Percentiles rank a stretch among this genome's conserved stretches.
Evolutionary conservation across 2,888 invertebrate species (phyloP).

Genomic region (Drosophila prostipennis): DNA sequence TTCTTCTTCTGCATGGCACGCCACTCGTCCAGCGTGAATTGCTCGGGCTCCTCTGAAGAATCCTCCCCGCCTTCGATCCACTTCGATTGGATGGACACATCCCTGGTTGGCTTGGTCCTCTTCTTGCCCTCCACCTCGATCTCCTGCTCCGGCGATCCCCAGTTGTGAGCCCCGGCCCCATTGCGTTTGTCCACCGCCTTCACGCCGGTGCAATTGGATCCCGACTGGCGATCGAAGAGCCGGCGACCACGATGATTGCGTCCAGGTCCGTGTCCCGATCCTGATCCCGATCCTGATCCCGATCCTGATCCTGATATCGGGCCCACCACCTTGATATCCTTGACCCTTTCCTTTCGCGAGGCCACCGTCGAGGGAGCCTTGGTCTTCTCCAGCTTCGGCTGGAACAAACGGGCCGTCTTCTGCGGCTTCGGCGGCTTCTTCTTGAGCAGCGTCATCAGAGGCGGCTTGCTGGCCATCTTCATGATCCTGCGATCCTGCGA

Average conservation of each 20-base stretch:
- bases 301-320: rapidly evolving
- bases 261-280: no score
- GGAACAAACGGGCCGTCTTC: neutral
- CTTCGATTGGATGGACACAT: neutral
- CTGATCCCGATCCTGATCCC: no score
- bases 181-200: slow-evolving; percentile 35
- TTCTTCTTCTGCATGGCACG: slow-evolving; percentile 25
- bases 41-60: slow-evolving; percentile 14
- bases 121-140: slow-evolving; percentile 17
- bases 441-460: neutral
- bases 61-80: neutral
- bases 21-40: slow-evolving; percentile 50
- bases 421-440: neutral
- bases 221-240: neutral
- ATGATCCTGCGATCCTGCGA: neutral
- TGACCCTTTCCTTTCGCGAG: no score
- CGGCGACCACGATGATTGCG: neutral
- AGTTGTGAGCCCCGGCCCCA: slow-evolving; percentile 12
- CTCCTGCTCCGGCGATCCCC: slow-evolving; percentile 39
- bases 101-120: neutral
- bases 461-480: neutral
- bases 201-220: neutral
- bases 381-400: neutral
- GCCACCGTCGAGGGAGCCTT: neutral
- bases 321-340: neutral